Evolutionary conservation across 92 coral and sea anemone species (phyloP).

Genomic region (Phymanthus crucifer): DNA sequence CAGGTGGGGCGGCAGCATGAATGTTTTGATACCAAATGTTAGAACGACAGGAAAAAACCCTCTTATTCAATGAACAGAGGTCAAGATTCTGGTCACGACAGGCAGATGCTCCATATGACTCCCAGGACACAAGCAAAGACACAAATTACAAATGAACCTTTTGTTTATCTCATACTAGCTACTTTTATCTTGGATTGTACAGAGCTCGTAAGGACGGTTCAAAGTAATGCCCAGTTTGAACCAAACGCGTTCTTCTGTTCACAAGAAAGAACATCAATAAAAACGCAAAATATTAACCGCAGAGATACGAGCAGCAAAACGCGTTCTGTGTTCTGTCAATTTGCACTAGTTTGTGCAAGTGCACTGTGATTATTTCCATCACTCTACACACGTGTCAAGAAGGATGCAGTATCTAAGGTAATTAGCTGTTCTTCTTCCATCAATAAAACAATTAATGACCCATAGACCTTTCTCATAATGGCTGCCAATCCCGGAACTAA

Average conservation of each 20-base stretch:
- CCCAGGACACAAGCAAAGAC: neutral
- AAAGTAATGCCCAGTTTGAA: neutral
- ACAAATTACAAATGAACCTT: neutral
- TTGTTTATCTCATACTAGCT: neutral
- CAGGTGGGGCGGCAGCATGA: too few relatives aligned
- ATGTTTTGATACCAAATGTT: too few relatives aligned
- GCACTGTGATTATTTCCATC: neutral
- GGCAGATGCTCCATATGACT: neutral
- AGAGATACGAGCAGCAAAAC: neutral
- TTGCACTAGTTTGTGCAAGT: neutral
- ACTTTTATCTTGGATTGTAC: neutral
- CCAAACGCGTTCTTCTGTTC: neutral
- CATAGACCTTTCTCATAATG: too few relatives aligned
- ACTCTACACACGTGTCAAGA: neutral
- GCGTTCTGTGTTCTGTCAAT: neutral
- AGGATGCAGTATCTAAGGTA: neutral
- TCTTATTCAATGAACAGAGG: too few relatives aligned
- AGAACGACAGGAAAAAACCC: too few relatives aligned
- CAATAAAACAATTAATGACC: neutral
- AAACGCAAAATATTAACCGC: neutral
- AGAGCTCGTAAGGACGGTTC: neutral
- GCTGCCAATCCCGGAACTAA: too few relatives aligned
- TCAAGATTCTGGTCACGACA: neutral
- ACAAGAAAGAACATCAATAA: slow-evolving; percentile 4
- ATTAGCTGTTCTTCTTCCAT: neutral